phyloP scores from a whole-genome alignment of 2,113 vertebrate species.

The Shinisaurus crocodilurus region DNA sequence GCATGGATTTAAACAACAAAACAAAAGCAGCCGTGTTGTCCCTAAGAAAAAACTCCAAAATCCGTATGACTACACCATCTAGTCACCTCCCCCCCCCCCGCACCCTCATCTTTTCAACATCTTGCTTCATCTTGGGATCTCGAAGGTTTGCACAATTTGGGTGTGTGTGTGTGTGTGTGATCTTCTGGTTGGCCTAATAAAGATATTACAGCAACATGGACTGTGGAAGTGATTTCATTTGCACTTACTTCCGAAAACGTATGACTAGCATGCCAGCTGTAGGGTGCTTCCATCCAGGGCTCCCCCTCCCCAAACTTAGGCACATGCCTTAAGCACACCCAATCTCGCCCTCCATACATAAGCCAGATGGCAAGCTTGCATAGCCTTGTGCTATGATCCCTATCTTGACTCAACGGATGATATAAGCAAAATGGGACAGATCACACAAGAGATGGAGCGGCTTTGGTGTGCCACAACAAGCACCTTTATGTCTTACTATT shows the following conservation, averaged over 20 bases:
- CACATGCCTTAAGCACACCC: background rate
- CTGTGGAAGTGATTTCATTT: background rate
- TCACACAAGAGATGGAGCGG: too few species aligned
- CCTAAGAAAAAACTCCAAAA: too few species aligned
- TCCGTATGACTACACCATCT: too few species aligned
- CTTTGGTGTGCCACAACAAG: background rate
- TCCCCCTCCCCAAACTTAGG: background rate
- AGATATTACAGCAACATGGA: too few species aligned
- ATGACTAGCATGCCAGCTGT: background rate
- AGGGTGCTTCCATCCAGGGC: background rate
- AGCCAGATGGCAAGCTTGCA: background rate
- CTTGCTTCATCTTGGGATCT: too few species aligned
- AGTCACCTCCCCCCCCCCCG: too few species aligned
- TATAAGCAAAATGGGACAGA: background rate
- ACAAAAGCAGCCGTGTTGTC: too few species aligned
- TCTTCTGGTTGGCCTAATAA: too few species aligned
- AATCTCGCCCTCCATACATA: background rate
- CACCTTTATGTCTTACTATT: background rate
- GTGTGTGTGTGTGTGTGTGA: too few species aligned
- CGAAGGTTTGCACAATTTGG: too few species aligned
- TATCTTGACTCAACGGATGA: background rate
- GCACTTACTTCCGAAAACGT: background rate
- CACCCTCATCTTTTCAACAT: too few species aligned
- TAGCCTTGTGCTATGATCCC: background rate
- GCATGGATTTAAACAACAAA: background rate